These are phyloP conservation scores for Ceratitis capitata DNA, from an alignment of 1,140 invertebrate genomes.

Conservation along the genomic window DNA sequence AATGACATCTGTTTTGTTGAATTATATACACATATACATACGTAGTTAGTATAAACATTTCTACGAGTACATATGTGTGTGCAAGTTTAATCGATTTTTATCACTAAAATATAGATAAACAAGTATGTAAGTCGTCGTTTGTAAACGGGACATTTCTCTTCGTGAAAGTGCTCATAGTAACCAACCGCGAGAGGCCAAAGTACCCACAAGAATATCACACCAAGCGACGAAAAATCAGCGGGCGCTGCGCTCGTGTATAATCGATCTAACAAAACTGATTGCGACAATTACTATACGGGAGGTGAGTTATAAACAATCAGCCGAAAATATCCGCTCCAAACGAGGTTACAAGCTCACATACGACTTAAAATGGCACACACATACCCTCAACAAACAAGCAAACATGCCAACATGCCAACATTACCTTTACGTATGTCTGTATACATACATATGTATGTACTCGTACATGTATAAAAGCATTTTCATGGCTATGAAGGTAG, in stretches of 20 bases:
- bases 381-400: neutral
- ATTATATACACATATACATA: neutral
- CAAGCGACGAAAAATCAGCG: conserved; percentile 4
- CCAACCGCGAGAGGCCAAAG: neutral
- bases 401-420: neutral
- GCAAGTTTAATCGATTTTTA: conserved; percentile 24
- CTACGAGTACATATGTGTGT: neutral
- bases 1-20: no score
- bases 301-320: conserved; percentile 14
- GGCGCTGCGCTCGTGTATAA: conserved; percentile 27
- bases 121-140: neutral
- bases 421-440: neutral
- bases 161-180: conserved; percentile 10
- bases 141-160: neutral
- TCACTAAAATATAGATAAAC: neutral
- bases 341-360: neutral
- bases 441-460: neutral
- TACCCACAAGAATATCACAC: conserved; percentile 12
- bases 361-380: neutral
- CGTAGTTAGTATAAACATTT: neutral
- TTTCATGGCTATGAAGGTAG: neutral
- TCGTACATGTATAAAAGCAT: neutral
- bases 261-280: conserved; percentile 41
- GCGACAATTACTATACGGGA: conserved; percentile 30
- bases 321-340: neutral